These are phyloP conservation scores for Microctonus aethiopoides DNA, from an alignment of 2,888 invertebrate genomes.

Conservation along the genomic window DNA sequence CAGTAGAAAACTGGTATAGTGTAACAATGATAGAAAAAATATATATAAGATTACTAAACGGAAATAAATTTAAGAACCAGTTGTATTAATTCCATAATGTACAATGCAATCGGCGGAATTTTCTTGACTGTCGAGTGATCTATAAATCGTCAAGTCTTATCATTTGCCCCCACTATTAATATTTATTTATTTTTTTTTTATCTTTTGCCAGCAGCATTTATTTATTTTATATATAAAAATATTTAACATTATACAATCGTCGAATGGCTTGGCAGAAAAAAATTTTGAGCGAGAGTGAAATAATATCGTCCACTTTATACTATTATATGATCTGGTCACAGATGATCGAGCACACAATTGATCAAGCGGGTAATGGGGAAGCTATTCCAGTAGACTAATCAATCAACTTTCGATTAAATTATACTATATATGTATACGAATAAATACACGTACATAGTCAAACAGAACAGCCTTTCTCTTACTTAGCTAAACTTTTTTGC, in stretches of 20 bases:
- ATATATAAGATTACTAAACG: background rate
- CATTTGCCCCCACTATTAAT: background rate
- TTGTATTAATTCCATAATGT: slow-evolving; percentile 24
- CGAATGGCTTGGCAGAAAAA: background rate
- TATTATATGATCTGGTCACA: slow-evolving; percentile 25
- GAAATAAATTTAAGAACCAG: slow-evolving; percentile 26
- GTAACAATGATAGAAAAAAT: background rate
- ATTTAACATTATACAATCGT: background rate
- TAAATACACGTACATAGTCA: too few relatives aligned
- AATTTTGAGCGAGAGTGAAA: slow-evolving; percentile 34
- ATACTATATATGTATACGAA: background rate
- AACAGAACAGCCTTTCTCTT: slow-evolving; percentile 13
- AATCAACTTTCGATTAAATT: slow-evolving; percentile 15
- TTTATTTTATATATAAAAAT: background rate
- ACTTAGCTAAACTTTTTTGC: background rate
- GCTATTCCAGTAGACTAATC: background rate
- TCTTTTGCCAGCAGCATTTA: background rate
- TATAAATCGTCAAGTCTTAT: slow-evolving; percentile 17
- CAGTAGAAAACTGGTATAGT: background rate
- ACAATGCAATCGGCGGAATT: slow-evolving; percentile 13
- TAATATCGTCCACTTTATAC: slow-evolving; percentile 29
- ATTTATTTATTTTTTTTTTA: background rate
- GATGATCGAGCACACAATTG: slow-evolving; percentile 13
- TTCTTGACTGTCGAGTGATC: slow-evolving; percentile 1
- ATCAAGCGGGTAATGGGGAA: slow-evolving; percentile 7